Evolutionary conservation across 1,140 invertebrate species (phyloP).

Genomic region (Harlomillsia oculata): DNA sequence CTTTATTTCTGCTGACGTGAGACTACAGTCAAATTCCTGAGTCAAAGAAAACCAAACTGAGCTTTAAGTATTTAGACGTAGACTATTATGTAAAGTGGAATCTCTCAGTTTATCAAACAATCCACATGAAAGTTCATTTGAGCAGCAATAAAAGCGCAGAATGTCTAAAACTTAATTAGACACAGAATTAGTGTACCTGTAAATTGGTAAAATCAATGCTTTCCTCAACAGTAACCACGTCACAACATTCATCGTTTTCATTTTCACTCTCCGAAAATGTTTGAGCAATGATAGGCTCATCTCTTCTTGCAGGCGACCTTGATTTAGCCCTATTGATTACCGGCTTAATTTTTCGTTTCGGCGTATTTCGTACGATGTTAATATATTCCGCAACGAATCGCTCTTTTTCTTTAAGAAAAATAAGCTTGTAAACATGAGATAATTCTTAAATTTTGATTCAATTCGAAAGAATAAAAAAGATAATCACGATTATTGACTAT

Average conservation of each 20-base stretch:
- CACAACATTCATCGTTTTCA: slow-evolving; percentile 48
- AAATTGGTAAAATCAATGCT: slow-evolving; percentile 18
- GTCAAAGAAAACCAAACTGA: too few relatives aligned
- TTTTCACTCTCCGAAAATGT: slow-evolving; percentile 33
- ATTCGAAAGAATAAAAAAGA: too few relatives aligned
- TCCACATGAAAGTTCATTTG: background rate
- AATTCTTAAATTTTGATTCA: too few relatives aligned
- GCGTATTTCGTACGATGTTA: too few relatives aligned
- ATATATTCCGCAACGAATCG: too few relatives aligned
- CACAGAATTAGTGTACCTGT: background rate
- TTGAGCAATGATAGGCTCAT: slow-evolving; percentile 12
- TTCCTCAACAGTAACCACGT: slow-evolving; percentile 39
- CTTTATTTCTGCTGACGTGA: slow-evolving; percentile 6
- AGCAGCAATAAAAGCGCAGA: background rate
- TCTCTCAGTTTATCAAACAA: background rate
- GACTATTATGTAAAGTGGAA: too few relatives aligned
- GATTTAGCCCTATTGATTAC: slow-evolving; percentile 27
- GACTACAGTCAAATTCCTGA: slow-evolving; percentile 27
- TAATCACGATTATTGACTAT: too few relatives aligned
- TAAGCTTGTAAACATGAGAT: too few relatives aligned
- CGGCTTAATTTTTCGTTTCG: too few relatives aligned
- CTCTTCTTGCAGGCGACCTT: slow-evolving; percentile 24
- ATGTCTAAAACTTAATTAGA: background rate
- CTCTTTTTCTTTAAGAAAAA: too few relatives aligned
- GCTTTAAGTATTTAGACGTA: too few relatives aligned